A percentile compares a stretch with the other conserved stretches of the same genome.
phyloP scores from a whole-genome alignment of 1,140 invertebrate genomes.

The Diprion similis region DNA sequence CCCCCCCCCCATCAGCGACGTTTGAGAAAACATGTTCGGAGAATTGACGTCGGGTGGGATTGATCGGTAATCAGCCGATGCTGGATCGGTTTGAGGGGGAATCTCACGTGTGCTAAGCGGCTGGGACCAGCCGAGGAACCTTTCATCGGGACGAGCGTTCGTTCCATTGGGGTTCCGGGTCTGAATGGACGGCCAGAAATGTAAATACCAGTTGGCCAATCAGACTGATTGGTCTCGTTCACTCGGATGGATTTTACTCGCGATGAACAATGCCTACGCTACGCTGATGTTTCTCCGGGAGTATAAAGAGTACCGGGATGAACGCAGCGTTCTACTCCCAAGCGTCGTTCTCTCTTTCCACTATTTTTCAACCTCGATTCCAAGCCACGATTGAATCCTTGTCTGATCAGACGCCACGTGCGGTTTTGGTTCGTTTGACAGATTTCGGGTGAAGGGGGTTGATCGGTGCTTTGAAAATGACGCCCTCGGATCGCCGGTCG shows the following conservation, averaged over 20 bases:
- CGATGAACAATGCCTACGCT: slow-evolving; percentile 36
- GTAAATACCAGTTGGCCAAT: slow-evolving; percentile 54
- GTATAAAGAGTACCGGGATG: slow-evolving; percentile 33
- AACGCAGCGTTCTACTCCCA: background rate
- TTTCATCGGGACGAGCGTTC: background rate
- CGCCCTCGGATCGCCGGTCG: too few relatives aligned
- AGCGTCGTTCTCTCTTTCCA: too few relatives aligned
- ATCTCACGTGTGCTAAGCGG: slow-evolving; percentile 12
- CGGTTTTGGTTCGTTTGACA: too few relatives aligned
- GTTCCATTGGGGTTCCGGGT: slow-evolving; percentile 6
- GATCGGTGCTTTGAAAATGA: too few relatives aligned
- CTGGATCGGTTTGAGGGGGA: slow-evolving; percentile 30
- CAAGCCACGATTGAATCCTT: too few relatives aligned
- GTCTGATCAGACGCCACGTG: too few relatives aligned
- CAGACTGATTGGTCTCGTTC: slow-evolving; percentile 53
- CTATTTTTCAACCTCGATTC: too few relatives aligned
- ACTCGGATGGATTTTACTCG: slow-evolving; percentile 48
- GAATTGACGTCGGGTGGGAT: too few relatives aligned
- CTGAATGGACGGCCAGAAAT: slow-evolving; percentile 39
- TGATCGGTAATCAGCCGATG: too few relatives aligned
- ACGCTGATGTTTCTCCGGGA: slow-evolving; percentile 23
- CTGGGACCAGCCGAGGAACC: background rate
- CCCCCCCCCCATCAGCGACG: too few relatives aligned
- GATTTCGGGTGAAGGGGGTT: too few relatives aligned
- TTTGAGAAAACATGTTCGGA: too few relatives aligned